Evolutionary conservation across 2,888 invertebrate genomes (phyloP), one percentile per base, ranked within the genome.

Genomic region (Linnaemya tessellans): DNA sequence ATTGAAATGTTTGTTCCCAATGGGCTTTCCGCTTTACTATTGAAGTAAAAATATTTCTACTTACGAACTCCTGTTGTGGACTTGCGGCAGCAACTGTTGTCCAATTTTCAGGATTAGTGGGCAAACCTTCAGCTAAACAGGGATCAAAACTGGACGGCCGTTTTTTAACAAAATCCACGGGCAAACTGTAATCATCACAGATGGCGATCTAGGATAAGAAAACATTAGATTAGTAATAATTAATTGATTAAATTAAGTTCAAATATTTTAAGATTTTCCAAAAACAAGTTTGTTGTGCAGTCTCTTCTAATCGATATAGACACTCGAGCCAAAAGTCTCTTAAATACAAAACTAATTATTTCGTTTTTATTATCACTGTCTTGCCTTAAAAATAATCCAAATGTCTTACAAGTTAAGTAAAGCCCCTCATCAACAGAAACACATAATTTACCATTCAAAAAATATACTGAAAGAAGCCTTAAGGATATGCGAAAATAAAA

Each of bases 131-230:
- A 92, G 96, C 92, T 93, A 95, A 93, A 90, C 93, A 92, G 92
- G 95, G 93, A 90, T 93, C 94, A 89, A 94, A 94, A 91, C 94
- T 92, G 93, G 95, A 93, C 93, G 96, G 92, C 93, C 96, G 92
- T 94, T 94, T 94, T 91, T 95, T 96, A 88, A 97, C 95, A 92
- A 96, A 96, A 93, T 97, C 97, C 89, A 97, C 96, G 70, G 97
- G 97, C 89, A 97, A 94, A 93, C 96, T 96, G 93, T 97, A 97
- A 93, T 97, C 97, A 91, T 97, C 97, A 93, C 97, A 97, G 89
- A 97, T 94, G 87, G 96, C 96, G 90, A 97, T 95, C 97, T 97
- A 94, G 3, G 95, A 94, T 13, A 65, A 51, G 0, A 41, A 22
- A 58, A 35, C 43, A 58, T 10, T 7, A 11, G 11, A 35, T 60